Conservation (phyloP, 2,113 vertebrate genomes). For the Sprattus sprattus region DNA sequence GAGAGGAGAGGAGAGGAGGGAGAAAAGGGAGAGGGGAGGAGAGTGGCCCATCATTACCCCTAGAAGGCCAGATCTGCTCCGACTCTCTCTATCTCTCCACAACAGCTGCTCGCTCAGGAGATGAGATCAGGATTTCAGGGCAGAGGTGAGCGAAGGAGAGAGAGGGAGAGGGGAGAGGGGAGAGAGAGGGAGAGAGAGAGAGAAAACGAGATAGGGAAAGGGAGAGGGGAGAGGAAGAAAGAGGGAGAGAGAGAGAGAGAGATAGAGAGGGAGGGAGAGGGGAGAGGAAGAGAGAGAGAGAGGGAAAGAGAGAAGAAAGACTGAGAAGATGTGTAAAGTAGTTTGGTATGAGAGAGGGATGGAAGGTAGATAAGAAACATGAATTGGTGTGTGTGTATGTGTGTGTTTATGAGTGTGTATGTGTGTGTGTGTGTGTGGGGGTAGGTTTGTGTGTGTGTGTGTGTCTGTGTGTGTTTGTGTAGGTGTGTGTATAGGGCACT, state of each 20-base stretch:
- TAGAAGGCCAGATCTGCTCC: neutral
- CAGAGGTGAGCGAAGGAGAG: slow-evolving; percentile 66
- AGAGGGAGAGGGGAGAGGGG: slow-evolving; percentile 51
- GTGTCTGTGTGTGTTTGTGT: neutral
- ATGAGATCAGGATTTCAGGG: slow-evolving; percentile 72
- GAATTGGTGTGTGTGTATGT: neutral
- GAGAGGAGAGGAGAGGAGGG: neutral
- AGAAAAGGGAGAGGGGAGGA: neutral
- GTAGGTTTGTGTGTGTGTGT: neutral
- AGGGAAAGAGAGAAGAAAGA: slow-evolving; percentile 51
- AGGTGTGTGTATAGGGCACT: neutral
- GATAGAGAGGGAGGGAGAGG: slow-evolving; percentile 52
- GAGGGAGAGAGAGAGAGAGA: slow-evolving; percentile 25
- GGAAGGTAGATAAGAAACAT: neutral
- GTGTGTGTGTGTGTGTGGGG: slow-evolving; percentile 1
- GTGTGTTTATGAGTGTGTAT: neutral
- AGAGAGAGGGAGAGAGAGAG: slow-evolving; percentile 48
- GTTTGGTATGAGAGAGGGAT: slow-evolving; percentile 1
- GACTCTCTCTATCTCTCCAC: slow-evolving; percentile 59
- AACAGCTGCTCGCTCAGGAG: slow-evolving; percentile 71
- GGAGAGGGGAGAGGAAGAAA: slow-evolving; percentile 44
- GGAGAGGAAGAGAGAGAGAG: slow-evolving; percentile 44
- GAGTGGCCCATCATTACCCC: neutral
- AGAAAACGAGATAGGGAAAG: slow-evolving; percentile 26
- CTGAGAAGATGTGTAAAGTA: slow-evolving; percentile 41